Conservation (phyloP, 1,140 invertebrate genomes). For the Caenorhabditis briggsae region DNA sequence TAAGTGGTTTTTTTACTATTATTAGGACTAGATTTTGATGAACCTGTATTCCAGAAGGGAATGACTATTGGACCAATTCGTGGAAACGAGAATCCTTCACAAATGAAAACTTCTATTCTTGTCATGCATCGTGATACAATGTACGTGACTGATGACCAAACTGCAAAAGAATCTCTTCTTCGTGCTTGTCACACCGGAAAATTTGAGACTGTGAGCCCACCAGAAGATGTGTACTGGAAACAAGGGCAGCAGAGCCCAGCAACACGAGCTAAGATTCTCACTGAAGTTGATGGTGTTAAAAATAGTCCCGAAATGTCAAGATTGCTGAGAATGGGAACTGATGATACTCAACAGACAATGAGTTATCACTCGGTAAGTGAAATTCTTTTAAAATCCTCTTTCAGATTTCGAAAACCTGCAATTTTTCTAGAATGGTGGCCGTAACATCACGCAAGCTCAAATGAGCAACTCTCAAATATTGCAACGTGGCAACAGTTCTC, state of each 20-base stretch:
- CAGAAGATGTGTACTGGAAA: slow-evolving; percentile 61
- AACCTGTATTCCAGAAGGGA: slow-evolving; percentile 56
- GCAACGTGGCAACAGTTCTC: slow-evolving; percentile 59
- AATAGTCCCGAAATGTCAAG: slow-evolving; percentile 43
- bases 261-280: slow-evolving; percentile 11
- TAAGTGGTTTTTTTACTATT: slow-evolving; percentile 14
- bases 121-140: slow-evolving; percentile 68
- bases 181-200: slow-evolving; percentile 58
- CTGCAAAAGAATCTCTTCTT: slow-evolving; percentile 64
- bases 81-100: slow-evolving; percentile 60
- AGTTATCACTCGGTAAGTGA: slow-evolving; percentile 42
- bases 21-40: no score
- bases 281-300: slow-evolving; percentile 4
- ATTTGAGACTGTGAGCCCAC: slow-evolving; percentile 54
- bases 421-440: slow-evolving; percentile 38
- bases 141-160: slow-evolving; percentile 67
- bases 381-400: not conserved
- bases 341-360: slow-evolving; percentile 32
- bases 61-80: slow-evolving; percentile 52
- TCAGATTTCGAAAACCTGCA: not conserved
- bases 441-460: slow-evolving; percentile 24
- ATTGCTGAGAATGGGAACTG: slow-evolving; percentile 34
- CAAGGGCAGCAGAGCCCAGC: slow-evolving; percentile 51
- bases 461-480: slow-evolving; percentile 46
- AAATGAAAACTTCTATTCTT: slow-evolving; percentile 67